Evolutionary conservation across 2,113 vertebrate species (phyloP).

Genomic region (Pyrgilauda ruficollis): DNA sequence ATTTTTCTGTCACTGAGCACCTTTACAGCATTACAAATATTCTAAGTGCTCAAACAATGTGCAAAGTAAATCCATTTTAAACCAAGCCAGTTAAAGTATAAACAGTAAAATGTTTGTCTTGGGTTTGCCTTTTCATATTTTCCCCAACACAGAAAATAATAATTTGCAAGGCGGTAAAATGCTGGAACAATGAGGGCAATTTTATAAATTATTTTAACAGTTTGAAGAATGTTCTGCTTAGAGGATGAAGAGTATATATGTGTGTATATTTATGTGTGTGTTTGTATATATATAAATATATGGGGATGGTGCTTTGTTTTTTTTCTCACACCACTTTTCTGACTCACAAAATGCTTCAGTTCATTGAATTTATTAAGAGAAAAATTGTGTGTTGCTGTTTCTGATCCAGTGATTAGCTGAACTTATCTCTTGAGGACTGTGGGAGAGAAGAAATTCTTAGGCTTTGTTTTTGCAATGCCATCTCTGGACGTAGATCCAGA

Average conservation of each 20-base stretch:
- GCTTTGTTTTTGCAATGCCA: background rate
- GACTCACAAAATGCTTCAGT: background rate
- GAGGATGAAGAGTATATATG: background rate
- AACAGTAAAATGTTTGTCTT: background rate
- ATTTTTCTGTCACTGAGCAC: conserved; percentile 38
- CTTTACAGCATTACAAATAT: conserved; percentile 22
- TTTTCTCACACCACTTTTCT: background rate
- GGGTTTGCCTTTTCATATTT: background rate
- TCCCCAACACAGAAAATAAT: background rate
- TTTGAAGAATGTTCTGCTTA: background rate
- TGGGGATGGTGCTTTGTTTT: no score
- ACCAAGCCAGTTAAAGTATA: background rate
- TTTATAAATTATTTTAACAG: background rate
- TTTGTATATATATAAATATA: background rate
- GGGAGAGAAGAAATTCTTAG: background rate
- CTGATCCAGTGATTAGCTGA: conserved; percentile 8
- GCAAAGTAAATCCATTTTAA: conserved; percentile 15
- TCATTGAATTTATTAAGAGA: conserved; percentile 12
- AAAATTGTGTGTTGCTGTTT: background rate
- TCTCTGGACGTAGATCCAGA: background rate
- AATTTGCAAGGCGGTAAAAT: background rate
- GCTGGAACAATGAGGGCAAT: conserved; percentile 11
- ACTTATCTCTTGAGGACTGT: background rate
- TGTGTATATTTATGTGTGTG: background rate
- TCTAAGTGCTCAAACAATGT: conserved; percentile 14